These are phyloP conservation scores for Ameiurus melas DNA, from an alignment of 2,113 vertebrate species.

Conservation along the genomic window DNA sequence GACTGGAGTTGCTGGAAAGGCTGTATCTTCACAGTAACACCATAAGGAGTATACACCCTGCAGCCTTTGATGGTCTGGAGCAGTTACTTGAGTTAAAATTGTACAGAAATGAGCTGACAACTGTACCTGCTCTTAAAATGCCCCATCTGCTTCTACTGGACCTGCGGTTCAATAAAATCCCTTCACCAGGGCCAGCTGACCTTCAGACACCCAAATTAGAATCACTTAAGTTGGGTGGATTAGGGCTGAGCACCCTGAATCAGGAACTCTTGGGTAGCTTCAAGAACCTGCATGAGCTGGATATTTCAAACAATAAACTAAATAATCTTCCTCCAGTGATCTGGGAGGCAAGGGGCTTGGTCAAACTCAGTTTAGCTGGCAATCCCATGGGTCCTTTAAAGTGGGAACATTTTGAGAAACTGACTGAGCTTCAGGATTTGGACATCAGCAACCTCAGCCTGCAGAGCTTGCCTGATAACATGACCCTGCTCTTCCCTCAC, in stretches of 20 bases:
- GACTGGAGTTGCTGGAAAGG: constrained; percentile 83
- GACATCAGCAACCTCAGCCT: constrained; percentile 91
- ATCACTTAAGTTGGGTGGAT: constrained; percentile 82
- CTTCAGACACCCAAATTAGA: constrained; percentile 83
- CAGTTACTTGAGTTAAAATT: constrained; percentile 91
- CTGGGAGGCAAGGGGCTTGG: constrained; percentile 75
- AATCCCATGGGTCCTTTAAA: constrained; percentile 84
- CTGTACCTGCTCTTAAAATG: constrained; percentile 77
- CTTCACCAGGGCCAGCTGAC: constrained; percentile 66
- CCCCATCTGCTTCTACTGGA: constrained; percentile 88
- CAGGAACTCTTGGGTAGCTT: constrained; percentile 79
- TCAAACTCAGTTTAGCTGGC: constrained; percentile 81
- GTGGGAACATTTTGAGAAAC: constrained; percentile 75
- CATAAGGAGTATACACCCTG: constrained; percentile 82
- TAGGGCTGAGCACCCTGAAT: constrained; percentile 78
- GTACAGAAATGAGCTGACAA: constrained; percentile 83
- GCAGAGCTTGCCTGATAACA: constrained; percentile 82
- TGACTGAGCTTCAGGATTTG: constrained; percentile 82
- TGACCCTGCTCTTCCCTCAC: constrained; percentile 79
- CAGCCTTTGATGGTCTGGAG: constrained; percentile 81
- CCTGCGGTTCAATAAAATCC: constrained; percentile 84
- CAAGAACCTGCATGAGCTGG: constrained; percentile 87
- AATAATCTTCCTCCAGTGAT: constrained; percentile 72
- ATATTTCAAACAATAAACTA: constrained; percentile 88
- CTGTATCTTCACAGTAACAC: constrained; percentile 90